Percentiles rank a stretch among this genome's conserved stretches.
These are phyloP conservation scores for Notolepis coatsorum DNA, from an alignment of 2,797 vertebrate genomes.

Conservation along the genomic window DNA sequence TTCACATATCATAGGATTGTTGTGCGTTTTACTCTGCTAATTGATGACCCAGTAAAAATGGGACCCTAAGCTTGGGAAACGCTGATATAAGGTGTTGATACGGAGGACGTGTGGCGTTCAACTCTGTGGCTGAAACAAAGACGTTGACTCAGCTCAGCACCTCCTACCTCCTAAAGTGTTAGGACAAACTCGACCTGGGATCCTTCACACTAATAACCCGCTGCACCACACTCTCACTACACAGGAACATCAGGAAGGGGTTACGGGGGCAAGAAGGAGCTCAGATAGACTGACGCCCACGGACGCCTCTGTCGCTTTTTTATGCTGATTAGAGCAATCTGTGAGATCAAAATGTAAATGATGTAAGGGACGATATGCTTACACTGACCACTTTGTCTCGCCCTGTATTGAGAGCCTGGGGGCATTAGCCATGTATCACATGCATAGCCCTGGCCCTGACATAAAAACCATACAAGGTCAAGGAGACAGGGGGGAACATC, in stretches of 20 bases:
- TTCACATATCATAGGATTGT: too few species aligned
- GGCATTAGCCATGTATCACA: constrained; percentile 43
- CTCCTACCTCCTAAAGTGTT: too few species aligned
- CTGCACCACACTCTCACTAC: background rate
- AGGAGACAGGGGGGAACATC: background rate
- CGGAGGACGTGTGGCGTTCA: too few species aligned
- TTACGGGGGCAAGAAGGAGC: constrained; percentile 5
- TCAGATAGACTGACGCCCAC: constrained; percentile 9
- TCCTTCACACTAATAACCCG: background rate
- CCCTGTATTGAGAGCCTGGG: constrained; percentile 28
- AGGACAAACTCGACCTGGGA: background rate
- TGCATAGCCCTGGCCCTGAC: constrained; percentile 15
- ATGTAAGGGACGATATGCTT: constrained; percentile 39
- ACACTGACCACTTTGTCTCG: constrained; percentile 54
- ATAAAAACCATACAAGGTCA: constrained; percentile 22
- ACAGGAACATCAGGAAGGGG: background rate
- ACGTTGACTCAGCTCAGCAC: too few species aligned
- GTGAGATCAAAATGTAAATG: constrained; percentile 40
- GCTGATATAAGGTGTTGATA: too few species aligned
- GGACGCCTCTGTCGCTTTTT: constrained; percentile 19
- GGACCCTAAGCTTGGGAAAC: too few species aligned
- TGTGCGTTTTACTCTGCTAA: too few species aligned
- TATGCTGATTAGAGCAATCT: constrained; percentile 23
- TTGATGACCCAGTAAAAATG: too few species aligned
- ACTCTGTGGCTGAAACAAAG: too few species aligned